Evolutionary conservation across 2,888 invertebrate species (phyloP).

Genomic region (Meta bourneti): DNA sequence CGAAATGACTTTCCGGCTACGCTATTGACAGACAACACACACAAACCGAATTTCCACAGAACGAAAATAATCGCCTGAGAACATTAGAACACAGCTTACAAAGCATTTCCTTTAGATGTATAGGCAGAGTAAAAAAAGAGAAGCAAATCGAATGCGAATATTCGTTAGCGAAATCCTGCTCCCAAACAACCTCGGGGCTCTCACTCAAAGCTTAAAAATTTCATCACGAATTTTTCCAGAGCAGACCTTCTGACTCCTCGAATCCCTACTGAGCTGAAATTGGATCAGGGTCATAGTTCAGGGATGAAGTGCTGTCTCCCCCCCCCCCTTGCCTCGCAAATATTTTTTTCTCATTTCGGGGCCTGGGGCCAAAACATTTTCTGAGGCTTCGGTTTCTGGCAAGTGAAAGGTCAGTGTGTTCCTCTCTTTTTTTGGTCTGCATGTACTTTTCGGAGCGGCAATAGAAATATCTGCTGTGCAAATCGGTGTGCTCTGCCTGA

Average conservation of each 20-base stretch:
- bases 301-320: slow-evolving; percentile 19
- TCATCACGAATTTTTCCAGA: slow-evolving; percentile 41
- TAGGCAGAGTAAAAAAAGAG: too few species aligned
- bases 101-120: too few species aligned
- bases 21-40: too few species aligned
- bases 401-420: slow-evolving; percentile 70
- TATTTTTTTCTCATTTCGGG: slow-evolving; percentile 37
- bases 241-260: not conserved
- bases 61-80: too few species aligned
- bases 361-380: slow-evolving; percentile 50
- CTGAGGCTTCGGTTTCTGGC: slow-evolving; percentile 25
- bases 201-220: slow-evolving; percentile 22
- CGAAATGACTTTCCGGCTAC: too few species aligned
- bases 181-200: not conserved
- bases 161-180: not conserved
- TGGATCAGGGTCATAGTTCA: slow-evolving; percentile 74
- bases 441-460: slow-evolving; percentile 42
- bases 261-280: slow-evolving; percentile 59
- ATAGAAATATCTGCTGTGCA: slow-evolving; percentile 54
- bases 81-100: too few species aligned
- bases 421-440: slow-evolving; percentile 8
- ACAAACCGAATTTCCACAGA: too few species aligned
- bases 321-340: slow-evolving; percentile 14
- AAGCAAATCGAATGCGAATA: too few species aligned
- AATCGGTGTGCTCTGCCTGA: slow-evolving; percentile 51